Evolutionary conservation across 2,113 vertebrate genomes (phyloP).

Genomic region (Amblyopsis rosae): DNA sequence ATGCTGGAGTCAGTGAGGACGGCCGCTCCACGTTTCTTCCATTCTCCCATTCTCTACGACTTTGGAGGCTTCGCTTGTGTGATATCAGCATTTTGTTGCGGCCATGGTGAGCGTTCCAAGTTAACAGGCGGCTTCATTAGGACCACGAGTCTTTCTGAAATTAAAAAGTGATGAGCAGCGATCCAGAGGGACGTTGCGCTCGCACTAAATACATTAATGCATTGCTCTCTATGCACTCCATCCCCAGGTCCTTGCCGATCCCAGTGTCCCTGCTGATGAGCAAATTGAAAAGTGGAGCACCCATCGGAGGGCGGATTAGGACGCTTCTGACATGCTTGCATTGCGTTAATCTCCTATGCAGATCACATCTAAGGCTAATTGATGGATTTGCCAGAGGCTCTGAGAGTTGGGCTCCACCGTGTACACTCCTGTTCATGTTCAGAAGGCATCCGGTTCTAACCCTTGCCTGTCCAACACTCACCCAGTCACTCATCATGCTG

Average conservation of each 20-base stretch:
- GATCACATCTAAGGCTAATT: conserved; percentile 81
- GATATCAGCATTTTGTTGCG: neutral
- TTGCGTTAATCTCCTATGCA: conserved; percentile 76
- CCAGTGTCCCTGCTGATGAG: conserved; percentile 50
- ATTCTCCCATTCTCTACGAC: conserved; percentile 3
- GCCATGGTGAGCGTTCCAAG: neutral
- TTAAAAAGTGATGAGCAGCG: conserved; percentile 15
- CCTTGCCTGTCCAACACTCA: conserved; percentile 35
- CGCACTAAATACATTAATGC: conserved; percentile 19
- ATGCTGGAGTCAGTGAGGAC: conserved; percentile 43
- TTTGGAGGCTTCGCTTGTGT: conserved; percentile 13
- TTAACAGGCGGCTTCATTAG: neutral
- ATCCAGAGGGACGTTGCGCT: conserved; percentile 23
- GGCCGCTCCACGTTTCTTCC: conserved; percentile 17
- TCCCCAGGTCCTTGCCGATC: conserved; percentile 39
- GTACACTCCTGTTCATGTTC: conserved; percentile 70
- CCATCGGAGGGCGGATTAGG: conserved; percentile 74
- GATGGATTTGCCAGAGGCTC: conserved; percentile 79
- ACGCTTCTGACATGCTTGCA: conserved; percentile 68
- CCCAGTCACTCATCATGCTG: conserved; percentile 13
- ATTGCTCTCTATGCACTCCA: conserved; percentile 24
- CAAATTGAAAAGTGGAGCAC: conserved; percentile 61
- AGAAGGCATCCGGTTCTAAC: conserved; percentile 64
- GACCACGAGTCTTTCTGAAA: conserved; percentile 9
- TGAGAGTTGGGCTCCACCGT: conserved; percentile 61